Evolutionary conservation across 2,113 vertebrate species (phyloP).

Genomic region (Chrysemys picta): DNA sequence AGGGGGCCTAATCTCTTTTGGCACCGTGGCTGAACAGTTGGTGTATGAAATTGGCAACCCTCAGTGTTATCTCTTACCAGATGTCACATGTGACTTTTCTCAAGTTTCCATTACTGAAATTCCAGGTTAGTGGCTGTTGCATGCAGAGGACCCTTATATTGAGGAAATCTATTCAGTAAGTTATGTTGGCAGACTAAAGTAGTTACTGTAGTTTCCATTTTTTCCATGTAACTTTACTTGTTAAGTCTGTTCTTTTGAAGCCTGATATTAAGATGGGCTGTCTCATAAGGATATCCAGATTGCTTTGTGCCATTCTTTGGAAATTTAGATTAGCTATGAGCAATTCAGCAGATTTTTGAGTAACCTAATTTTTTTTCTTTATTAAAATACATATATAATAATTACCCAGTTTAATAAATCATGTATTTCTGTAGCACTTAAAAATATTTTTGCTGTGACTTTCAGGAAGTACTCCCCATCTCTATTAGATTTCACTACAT

Average conservation of each 20-base stretch:
- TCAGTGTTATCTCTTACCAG: slow-evolving; percentile 84
- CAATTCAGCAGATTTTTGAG: not conserved
- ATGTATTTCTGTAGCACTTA: not conserved
- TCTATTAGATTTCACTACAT: not conserved
- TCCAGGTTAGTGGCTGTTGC: slow-evolving; percentile 75
- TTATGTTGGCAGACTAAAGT: not conserved
- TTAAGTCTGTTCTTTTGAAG: not conserved
- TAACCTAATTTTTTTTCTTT: not conserved
- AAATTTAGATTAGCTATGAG: not conserved
- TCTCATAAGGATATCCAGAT: not conserved
- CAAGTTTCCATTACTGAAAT: slow-evolving; percentile 84
- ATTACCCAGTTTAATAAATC: not conserved
- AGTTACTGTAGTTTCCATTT: not conserved
- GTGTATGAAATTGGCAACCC: slow-evolving; percentile 89
- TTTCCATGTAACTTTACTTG: not conserved
- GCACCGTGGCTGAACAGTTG: slow-evolving; percentile 87
- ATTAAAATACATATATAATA: not conserved
- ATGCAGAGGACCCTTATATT: not conserved
- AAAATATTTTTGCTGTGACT: not conserved
- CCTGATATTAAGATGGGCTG: not conserved
- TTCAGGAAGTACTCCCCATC: not conserved
- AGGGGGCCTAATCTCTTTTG: slow-evolving; percentile 86
- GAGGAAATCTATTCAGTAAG: not conserved
- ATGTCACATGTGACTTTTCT: slow-evolving; percentile 91
- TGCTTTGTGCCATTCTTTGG: not conserved